Evolutionary conservation across 1,140 invertebrate species (phyloP).

Genomic region (Drosophila neocordata): DNA sequence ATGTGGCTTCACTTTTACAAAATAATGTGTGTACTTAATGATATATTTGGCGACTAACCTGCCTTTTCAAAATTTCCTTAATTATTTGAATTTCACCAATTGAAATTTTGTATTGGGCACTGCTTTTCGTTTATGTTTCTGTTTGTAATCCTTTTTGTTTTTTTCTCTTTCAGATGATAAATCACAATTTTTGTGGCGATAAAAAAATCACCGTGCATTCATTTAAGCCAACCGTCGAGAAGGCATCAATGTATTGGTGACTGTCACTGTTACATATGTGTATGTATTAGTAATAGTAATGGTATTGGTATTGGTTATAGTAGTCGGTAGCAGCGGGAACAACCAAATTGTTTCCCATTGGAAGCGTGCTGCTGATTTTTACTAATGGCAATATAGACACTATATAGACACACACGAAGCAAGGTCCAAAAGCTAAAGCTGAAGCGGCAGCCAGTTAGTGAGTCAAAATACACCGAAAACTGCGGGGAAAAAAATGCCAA

Average conservation of each 20-base stretch:
- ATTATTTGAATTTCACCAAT: background rate
- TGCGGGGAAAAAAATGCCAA: conserved; percentile 18
- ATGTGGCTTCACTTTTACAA: background rate
- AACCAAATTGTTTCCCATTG: conserved; percentile 59
- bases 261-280: background rate
- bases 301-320: background rate
- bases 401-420: conserved; percentile 60
- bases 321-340: conserved; percentile 22
- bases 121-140: background rate
- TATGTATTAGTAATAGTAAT: background rate
- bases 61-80: background rate
- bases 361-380: conserved; percentile 42
- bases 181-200: conserved; percentile 54
- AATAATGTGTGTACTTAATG: background rate
- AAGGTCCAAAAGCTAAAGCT: conserved; percentile 33
- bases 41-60: background rate
- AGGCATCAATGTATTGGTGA: background rate
- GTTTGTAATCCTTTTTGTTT: conserved; percentile 10
- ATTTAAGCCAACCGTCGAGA: conserved; percentile 17
- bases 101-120: background rate
- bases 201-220: conserved; percentile 56
- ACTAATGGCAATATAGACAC: conserved; percentile 59
- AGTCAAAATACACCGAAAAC: conserved; percentile 21
- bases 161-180: conserved; percentile 35
- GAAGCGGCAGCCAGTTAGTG: conserved; percentile 35